phyloP scores from a whole-genome alignment of 2,797 vertebrate species.

The Cercopithecus hamlyni region DNA sequence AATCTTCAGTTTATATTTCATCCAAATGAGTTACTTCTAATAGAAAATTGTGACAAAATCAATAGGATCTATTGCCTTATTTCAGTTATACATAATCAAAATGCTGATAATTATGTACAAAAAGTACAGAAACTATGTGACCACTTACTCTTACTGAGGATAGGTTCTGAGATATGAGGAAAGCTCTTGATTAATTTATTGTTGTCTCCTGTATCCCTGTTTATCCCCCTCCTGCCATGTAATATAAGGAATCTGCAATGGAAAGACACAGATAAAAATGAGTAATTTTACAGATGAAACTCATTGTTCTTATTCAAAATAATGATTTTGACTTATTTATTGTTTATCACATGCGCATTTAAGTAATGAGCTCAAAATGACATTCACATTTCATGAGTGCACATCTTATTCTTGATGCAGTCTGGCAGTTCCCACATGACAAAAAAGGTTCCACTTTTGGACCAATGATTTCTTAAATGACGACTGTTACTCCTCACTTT shows the following conservation, averaged over 20 bases:
- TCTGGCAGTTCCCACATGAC: background rate
- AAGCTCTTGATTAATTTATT: conserved; percentile 58
- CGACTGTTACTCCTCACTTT: background rate
- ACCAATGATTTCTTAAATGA: conserved; percentile 8
- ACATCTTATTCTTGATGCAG: background rate
- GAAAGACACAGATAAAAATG: conserved; percentile 48
- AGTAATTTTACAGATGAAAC: background rate
- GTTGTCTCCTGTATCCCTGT: conserved; percentile 59
- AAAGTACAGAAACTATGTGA: background rate
- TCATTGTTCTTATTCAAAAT: background rate
- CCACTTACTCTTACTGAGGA: conserved; percentile 69
- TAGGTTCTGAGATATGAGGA: conserved; percentile 45
- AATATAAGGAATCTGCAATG: conserved; percentile 69
- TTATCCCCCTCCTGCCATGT: conserved; percentile 70
- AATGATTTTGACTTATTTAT: background rate
- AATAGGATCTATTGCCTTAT: background rate
- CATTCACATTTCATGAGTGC: background rate
- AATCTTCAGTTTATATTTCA: background rate
- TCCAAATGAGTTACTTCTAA: background rate
- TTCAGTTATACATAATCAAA: background rate
- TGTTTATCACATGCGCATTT: background rate
- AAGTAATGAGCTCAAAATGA: background rate
- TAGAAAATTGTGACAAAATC: background rate
- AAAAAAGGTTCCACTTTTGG: background rate
- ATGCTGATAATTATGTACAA: background rate